Base-by-base conservation (phyloP, 2,113 vertebrate genomes). In the Catagonus wagneri region DNA sequence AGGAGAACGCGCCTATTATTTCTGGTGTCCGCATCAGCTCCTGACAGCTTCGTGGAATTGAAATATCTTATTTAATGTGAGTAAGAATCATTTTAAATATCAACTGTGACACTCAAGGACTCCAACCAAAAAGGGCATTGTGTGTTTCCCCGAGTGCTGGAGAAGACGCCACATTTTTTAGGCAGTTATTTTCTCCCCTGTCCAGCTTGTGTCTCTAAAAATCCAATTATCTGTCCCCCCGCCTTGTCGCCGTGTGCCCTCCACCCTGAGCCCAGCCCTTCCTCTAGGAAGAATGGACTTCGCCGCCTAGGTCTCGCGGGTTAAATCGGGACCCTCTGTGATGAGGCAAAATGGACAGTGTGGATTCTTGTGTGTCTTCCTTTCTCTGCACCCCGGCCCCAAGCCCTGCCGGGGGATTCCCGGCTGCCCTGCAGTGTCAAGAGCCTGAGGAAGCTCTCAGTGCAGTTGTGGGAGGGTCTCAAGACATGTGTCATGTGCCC, bases 51-150 rank as follows among this genome's bases (percentile, higher is more conserved):
- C n/a, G 20, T 96, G 98, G 93, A 96, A 98, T 97, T 97, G 98
- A 98, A 98, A 98, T 98, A 98, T 98, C 98, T 98, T 98, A 97
- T 98, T 98, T 98, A 98, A 98, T 98, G 98, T 94, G 96, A 98
- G 98, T 92, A 97, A 98, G 98, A 98, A 98, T 98, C 98, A 44
- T 98, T 98, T 98, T 98, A 98, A 98, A 98, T 98, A 98, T 98
- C 98, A 98, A 94, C 97, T 69, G n/a, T 98, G 98, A 98, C 97
- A 97, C 97, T 98, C 98, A 98, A 98, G 99, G 98, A 97, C 98
- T 98, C 32, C 0, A 89, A 97, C 98, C 98, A 92, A 66, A 98
- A 97, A 97, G 97, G 98, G 97, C 97, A 25, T 23, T 27, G 68
- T 96, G 95, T 66, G 96, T 86, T 44, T 97, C 79, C 83, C 86